A percentile compares a stretch with the other conserved stretches of the same genome.
Evolutionary conservation across 2,797 vertebrate genomes (phyloP).

Genomic region (Coregonus sp.): DNA sequence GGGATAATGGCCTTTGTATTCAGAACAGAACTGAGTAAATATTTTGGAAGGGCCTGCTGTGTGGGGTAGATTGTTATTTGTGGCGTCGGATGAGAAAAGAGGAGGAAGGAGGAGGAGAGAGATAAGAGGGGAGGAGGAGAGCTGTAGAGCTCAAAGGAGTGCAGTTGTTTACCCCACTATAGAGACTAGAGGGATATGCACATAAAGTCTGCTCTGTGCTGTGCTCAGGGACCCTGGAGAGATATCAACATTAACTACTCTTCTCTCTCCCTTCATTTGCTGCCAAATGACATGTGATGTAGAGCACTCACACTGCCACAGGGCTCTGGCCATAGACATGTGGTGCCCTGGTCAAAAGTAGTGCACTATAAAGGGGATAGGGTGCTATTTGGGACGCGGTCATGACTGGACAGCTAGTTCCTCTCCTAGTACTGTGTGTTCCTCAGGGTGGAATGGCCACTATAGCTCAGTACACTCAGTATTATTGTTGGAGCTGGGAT

Average conservation of each 20-base stretch:
- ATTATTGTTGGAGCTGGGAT: too few species aligned
- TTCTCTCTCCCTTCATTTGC: constrained; percentile 70
- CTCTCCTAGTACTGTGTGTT: too few species aligned
- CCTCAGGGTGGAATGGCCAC: too few species aligned
- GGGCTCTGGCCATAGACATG: constrained; percentile 23
- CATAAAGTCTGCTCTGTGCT: constrained; percentile 67
- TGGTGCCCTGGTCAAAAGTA: too few species aligned
- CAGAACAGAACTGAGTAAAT: constrained; percentile 62
- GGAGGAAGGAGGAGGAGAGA: constrained; percentile 26
- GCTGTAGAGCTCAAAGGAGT: constrained; percentile 20
- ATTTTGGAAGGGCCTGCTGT: constrained; percentile 67
- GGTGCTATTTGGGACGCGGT: too few species aligned
- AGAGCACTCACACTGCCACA: constrained; percentile 34
- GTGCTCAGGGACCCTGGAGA: constrained; percentile 44
- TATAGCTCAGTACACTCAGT: too few species aligned
- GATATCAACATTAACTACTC: constrained; percentile 55
- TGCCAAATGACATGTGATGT: constrained; percentile 65
- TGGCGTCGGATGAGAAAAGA: constrained; percentile 36
- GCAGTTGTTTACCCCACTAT: constrained; percentile 53
- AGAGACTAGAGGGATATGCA: constrained; percentile 36
- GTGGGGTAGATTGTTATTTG: constrained; percentile 63
- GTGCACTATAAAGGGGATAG: too few species aligned
- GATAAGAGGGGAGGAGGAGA: constrained; percentile 6
- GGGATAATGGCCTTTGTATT: constrained; percentile 67
- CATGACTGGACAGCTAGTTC: too few species aligned